Base-by-base conservation (phyloP, 1,140 invertebrate genomes). In the Penaeus japonicus region DNA sequence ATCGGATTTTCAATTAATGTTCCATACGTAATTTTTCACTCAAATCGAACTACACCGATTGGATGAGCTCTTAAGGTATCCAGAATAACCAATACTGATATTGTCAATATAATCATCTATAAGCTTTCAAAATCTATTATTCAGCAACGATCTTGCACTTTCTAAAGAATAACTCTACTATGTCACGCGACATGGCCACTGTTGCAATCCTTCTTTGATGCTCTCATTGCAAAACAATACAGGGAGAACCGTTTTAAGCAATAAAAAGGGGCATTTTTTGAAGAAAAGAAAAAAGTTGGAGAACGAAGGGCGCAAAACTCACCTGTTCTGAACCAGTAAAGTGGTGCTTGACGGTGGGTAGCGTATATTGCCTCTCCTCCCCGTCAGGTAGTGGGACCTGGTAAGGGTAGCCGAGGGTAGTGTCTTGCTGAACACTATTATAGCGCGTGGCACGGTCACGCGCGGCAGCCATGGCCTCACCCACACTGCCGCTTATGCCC, bases 381-480 rank as follows among this genome's bases (percentile, higher is more conserved):
- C 85, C 85, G 70, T 87, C 85, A n/a, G 85, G 85, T 53, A 62
- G 57, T 10, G 59, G 85, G 53, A 87, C 85, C 80, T 87, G 85
- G 62, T 75, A 57, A 24, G 85, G 85, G 47, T 75, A 73, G 62
- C 85, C 85, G 22, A 87, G 55, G 79, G 77, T 82, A 10, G 62
- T 82, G 47, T 87, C 85, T 30, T 87, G 79, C 79, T 87, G 85
- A 4, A 87, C 85, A 59, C 85, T 87, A n/a, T 57, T 54, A 47
- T 82, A 87, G 24, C 85, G 79, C 20, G 85, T 87, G 78, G 35
- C 70, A 5, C 85, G 78, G 79, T 87, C 85, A 20, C 85, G 59
- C 78, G 85, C 85, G n/a, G 85, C 85, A 53, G 78, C 85, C 85
- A 87, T 87, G 59, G 85, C 85, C 75, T 82, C 85, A 27, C 79